These are phyloP conservation scores for Drosophila limbata DNA, from an alignment of 2,888 invertebrate genomes.

Conservation along the genomic window DNA sequence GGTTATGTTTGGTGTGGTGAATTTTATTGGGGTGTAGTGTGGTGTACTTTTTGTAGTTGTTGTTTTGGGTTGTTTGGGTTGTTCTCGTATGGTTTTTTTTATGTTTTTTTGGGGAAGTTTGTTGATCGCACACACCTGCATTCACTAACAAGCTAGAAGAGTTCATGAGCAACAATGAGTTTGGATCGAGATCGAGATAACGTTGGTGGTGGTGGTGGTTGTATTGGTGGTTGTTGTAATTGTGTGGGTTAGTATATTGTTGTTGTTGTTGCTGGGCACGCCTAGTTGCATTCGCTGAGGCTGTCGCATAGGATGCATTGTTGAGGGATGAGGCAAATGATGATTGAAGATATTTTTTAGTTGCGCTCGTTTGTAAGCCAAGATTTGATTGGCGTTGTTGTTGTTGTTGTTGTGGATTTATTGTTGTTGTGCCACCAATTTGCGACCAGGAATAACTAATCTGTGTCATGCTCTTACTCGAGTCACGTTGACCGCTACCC, in stretches of 20 bases:
- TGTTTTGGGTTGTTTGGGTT: slow-evolving; percentile 41
- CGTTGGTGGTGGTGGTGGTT: slow-evolving; percentile 78
- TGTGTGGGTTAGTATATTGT: slow-evolving; percentile 57
- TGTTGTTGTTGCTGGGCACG: slow-evolving; percentile 76
- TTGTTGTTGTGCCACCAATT: slow-evolving; percentile 51
- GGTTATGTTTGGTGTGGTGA: slow-evolving; percentile 30
- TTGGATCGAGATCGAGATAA: slow-evolving; percentile 83
- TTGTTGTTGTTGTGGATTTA: slow-evolving; percentile 39
- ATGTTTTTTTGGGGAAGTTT: slow-evolving; percentile 22
- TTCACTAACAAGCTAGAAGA: slow-evolving; percentile 84
- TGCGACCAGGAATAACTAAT: slow-evolving; percentile 83
- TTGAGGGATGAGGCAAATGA: slow-evolving; percentile 81
- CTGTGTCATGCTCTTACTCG: slow-evolving; percentile 86
- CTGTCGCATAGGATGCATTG: slow-evolving; percentile 55
- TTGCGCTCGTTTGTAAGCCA: slow-evolving; percentile 83
- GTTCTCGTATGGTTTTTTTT: slow-evolving; percentile 34
- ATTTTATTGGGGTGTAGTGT: background rate
- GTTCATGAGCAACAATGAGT: slow-evolving; percentile 85
- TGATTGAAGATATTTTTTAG: slow-evolving; percentile 85
- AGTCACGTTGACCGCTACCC: slow-evolving; percentile 83
- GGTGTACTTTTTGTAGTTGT: slow-evolving; percentile 11
- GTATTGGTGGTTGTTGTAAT: slow-evolving; percentile 75
- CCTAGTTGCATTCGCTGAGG: slow-evolving; percentile 79
- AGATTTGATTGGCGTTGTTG: slow-evolving; percentile 81
- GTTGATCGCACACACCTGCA: slow-evolving; percentile 84